Evolutionary conservation across 2,797 vertebrate species (phyloP).

Genomic region (Sebastes goodei): DNA sequence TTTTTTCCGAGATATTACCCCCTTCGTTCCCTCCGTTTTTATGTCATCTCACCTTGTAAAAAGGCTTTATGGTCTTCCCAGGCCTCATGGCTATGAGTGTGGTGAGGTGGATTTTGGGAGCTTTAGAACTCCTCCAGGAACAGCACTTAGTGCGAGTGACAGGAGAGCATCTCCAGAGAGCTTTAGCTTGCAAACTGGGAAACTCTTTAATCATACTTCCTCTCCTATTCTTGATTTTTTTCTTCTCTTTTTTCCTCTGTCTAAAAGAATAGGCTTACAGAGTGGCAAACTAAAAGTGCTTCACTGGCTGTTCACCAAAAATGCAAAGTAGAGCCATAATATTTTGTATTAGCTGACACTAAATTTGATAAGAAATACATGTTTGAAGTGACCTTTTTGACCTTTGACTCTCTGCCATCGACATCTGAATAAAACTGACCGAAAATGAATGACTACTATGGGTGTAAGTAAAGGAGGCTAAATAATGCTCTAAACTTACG

Average conservation of each 20-base stretch:
- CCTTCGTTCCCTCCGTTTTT: constrained; percentile 63
- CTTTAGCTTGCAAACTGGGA: constrained; percentile 45
- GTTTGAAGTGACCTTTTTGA: background rate
- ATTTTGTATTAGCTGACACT: background rate
- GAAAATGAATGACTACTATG: background rate
- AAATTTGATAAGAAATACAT: background rate
- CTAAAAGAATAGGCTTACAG: background rate
- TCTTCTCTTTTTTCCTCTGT: background rate
- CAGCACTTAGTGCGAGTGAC: constrained; percentile 69
- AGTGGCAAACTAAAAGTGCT: background rate
- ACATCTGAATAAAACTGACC: constrained; percentile 4
- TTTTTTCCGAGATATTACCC: constrained; percentile 26
- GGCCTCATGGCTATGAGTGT: constrained; percentile 57
- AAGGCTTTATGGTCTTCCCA: constrained; percentile 77
- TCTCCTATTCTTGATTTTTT: background rate
- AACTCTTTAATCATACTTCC: constrained; percentile 42
- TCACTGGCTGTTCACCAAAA: background rate
- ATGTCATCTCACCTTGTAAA: constrained; percentile 84
- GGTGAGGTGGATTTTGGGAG: constrained; percentile 63
- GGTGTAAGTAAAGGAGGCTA: too few relatives aligned
- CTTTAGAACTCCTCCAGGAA: constrained; percentile 61
- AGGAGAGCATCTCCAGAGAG: constrained; percentile 69
- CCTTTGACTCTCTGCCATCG: background rate
- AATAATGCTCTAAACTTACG: too few relatives aligned
- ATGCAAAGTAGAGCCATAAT: background rate